Evolutionary conservation across 2,797 vertebrate species (phyloP), one percentile per base, ranked within the genome.

Genomic region (Leptatherina wallacei): DNA sequence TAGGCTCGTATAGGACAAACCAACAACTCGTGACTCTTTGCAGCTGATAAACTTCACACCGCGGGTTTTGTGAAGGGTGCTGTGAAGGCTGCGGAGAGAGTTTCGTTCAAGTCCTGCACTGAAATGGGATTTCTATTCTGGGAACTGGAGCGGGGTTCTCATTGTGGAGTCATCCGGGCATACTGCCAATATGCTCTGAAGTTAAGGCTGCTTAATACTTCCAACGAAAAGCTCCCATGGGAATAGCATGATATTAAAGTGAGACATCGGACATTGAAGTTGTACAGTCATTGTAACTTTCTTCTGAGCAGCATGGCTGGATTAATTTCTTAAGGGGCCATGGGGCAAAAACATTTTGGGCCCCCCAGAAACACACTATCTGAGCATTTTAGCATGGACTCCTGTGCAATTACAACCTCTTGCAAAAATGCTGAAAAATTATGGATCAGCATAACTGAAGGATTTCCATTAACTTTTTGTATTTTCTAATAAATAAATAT

Each of bases 41-140:
- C 12, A 24, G 51, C n/a, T 18, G 51, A 12, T 24, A 22, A n/a
- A 68, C 36, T 33, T 38, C 61, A 11, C 8, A 7, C 63, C 14
- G 49, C 1, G 29, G 30, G 36, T 63, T 29, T 66, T 20, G 6
- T 44, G n/a, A n/a, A n/a, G 42, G 49, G 38, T 3, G 57, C 60
- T n/a, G 65, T 4, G 4, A 30, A 61, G 20, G 20, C 58, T 16
- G 35, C 69, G 49, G 63, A 0, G 6, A 40, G 40, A 55, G 71
- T 68, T 65, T 54, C 30, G 62, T 32, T 71, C 35, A 52, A 24
- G 66, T 65, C 58, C 77, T 7, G 72, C 67, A 61, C 71, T 51
- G 63, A 74, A 60, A 24, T 27, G 77, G 51, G 75, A 61, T 62
- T 69, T 90, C 87, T 88, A 85, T 89, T 91, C 82, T 79, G 83